phyloP scores from a whole-genome alignment of 2,797 vertebrate genomes.

The Coregonus ussuriensis region DNA sequence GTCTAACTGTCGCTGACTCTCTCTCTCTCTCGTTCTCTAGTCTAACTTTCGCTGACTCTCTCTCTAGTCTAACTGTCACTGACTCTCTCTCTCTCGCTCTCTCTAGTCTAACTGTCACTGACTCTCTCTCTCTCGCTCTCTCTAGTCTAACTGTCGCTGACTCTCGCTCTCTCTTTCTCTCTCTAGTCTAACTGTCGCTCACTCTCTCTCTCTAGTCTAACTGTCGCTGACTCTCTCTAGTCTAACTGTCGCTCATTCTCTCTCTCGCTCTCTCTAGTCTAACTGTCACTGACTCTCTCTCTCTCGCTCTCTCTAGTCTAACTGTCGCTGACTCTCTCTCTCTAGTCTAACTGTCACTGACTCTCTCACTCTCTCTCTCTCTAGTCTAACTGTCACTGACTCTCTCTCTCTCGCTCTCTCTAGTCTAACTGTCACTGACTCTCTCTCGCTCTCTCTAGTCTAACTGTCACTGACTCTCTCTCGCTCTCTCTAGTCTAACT shows the following conservation, averaged over 20 bases:
- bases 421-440: slow-evolving; percentile 40
- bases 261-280: slow-evolving; percentile 29
- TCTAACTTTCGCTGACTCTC: no score
- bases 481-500: slow-evolving; percentile 28
- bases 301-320: slow-evolving; percentile 33
- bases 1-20: no score
- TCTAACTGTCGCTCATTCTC: slow-evolving; percentile 40
- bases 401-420: slow-evolving; percentile 35
- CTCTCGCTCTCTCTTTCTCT: no score
- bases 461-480: slow-evolving; percentile 32
- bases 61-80: no score
- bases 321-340: no score
- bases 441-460: slow-evolving; percentile 36
- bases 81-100: no score
- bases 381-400: slow-evolving; percentile 37
- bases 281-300: slow-evolving; percentile 36
- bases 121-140: no score
- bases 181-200: no score
- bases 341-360: slow-evolving; percentile 37
- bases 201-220: no score
- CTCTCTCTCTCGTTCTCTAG: no score
- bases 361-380: slow-evolving; percentile 34
- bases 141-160: no score
- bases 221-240: slow-evolving; percentile 3
- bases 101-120: no score